Conservation (phyloP, 2,113 vertebrate species). For the Melanocharis versteri region DNA sequence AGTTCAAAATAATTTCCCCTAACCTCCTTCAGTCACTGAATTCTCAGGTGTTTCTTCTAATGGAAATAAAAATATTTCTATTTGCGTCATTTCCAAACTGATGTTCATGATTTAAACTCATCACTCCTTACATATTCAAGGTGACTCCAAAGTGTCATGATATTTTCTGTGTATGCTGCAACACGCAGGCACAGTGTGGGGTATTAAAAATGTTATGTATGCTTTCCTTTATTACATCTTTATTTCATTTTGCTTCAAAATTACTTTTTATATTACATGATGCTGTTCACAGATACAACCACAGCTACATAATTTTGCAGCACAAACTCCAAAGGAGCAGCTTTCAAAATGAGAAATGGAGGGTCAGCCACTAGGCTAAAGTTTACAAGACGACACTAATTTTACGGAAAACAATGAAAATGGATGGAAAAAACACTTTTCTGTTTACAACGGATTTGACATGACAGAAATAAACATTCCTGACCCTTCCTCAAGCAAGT, state of each 20-base stretch:
- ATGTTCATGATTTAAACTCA: neutral
- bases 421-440: neutral
- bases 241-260: neutral
- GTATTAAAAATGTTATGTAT: neutral
- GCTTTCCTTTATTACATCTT: neutral
- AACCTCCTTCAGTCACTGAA: slow-evolving; percentile 39
- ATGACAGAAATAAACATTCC: neutral
- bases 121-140: neutral
- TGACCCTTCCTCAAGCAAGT: neutral
- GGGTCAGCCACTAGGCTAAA: neutral
- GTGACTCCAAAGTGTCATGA: neutral
- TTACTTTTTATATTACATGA: neutral
- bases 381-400: neutral
- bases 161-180: neutral
- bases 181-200: neutral
- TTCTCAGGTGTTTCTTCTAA: neutral
- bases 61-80: slow-evolving; percentile 14
- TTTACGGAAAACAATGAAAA: neutral
- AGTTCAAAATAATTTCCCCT: neutral
- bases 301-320: neutral
- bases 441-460: neutral
- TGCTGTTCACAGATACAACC: neutral
- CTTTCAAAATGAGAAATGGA: neutral
- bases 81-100: neutral
- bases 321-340: neutral